Percentiles rank a stretch among this genome's conserved stretches.
Conservation (phyloP, 2,113 vertebrate species). For the Amia ocellicauda region DNA sequence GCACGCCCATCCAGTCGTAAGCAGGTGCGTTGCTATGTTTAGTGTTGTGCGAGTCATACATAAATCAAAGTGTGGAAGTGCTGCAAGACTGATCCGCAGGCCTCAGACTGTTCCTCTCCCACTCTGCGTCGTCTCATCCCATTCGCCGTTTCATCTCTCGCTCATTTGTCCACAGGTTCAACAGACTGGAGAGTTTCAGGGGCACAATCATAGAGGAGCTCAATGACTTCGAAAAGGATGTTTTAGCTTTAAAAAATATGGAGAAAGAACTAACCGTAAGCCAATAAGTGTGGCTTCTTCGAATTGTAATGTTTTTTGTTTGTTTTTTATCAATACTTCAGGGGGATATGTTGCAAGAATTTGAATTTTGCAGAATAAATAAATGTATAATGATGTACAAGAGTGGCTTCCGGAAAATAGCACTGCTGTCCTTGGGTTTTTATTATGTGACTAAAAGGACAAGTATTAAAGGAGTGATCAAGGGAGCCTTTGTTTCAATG, state of each 20-base stretch:
- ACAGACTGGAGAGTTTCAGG: conserved; percentile 70
- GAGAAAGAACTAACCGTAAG: conserved; percentile 83
- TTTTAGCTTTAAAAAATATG: conserved; percentile 70
- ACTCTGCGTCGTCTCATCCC: background rate
- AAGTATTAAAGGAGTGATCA: no score
- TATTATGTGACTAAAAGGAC: background rate
- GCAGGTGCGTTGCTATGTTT: no score
- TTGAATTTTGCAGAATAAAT: background rate
- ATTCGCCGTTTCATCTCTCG: conserved; percentile 9
- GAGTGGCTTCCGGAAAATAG: background rate
- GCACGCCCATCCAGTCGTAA: no score
- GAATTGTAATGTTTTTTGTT: conserved; percentile 9
- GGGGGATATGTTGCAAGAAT: background rate
- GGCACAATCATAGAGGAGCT: conserved; percentile 71
- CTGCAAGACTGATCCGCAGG: background rate
- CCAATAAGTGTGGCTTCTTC: conserved; percentile 27
- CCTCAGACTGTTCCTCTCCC: background rate
- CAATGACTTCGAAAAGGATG: conserved; percentile 76
- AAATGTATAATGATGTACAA: background rate
- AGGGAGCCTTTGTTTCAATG: no score
- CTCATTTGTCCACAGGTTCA: conserved; percentile 61
- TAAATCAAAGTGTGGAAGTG: no score
- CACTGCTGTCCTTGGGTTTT: background rate
- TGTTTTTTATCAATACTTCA: background rate
- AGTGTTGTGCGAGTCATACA: no score